phyloP scores from a whole-genome alignment of 2,888 invertebrate species.

The Thyatira batis region DNA sequence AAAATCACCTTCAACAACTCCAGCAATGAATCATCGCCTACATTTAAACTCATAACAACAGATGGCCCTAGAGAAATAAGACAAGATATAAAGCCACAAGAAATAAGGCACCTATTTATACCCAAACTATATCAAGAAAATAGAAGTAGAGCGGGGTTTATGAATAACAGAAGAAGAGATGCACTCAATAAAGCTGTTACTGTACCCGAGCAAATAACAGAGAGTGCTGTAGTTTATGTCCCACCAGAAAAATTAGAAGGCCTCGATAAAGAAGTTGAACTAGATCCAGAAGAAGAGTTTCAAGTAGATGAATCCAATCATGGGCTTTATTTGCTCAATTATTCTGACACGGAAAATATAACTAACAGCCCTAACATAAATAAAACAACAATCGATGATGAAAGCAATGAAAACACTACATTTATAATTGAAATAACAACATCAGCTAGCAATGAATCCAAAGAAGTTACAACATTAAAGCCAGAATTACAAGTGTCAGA shows the following conservation, averaged over 20 bases:
- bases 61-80: slow-evolving; percentile 66
- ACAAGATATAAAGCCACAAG: slow-evolving; percentile 73
- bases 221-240: slow-evolving; percentile 65
- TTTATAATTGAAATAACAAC: slow-evolving; percentile 40
- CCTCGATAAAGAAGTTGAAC: slow-evolving; percentile 68
- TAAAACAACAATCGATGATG: slow-evolving; percentile 44
- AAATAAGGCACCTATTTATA: slow-evolving; percentile 70
- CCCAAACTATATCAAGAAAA: slow-evolving; percentile 67
- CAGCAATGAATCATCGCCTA: slow-evolving; percentile 60
- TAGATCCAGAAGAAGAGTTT: slow-evolving; percentile 79
- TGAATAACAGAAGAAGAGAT: slow-evolving; percentile 68
- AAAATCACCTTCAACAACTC: slow-evolving; percentile 68
- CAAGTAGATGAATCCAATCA: slow-evolving; percentile 81
- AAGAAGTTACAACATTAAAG: slow-evolving; percentile 38
- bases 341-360: slow-evolving; percentile 72
- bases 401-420: slow-evolving; percentile 44
- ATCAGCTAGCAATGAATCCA: slow-evolving; percentile 22
- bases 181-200: slow-evolving; percentile 46
- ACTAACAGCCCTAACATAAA: slow-evolving; percentile 55
- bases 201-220: slow-evolving; percentile 55
- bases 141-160: slow-evolving; percentile 67
- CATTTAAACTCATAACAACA: slow-evolving; percentile 61
- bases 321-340: slow-evolving; percentile 76
- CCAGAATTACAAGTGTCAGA: slow-evolving; percentile 41
- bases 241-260: slow-evolving; percentile 76